phyloP scores from a whole-genome alignment of 2,888 invertebrate species.

The Xylota sylvarum region DNA sequence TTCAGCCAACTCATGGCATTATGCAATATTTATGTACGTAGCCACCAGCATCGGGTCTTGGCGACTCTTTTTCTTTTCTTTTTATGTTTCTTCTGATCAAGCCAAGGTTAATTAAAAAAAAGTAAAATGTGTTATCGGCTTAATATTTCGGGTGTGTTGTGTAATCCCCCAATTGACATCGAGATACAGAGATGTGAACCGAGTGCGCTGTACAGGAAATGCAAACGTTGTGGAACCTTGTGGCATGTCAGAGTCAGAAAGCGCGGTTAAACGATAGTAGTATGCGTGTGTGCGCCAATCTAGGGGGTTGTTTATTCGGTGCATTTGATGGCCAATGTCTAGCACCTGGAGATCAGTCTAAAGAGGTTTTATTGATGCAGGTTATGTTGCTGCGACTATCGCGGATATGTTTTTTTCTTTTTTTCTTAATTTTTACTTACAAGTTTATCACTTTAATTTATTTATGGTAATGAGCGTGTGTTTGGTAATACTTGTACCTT shows the following conservation, averaged over 20 bases:
- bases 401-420: constrained; percentile 37
- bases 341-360: background rate
- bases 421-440: no score
- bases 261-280: background rate
- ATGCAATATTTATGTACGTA: constrained; percentile 52
- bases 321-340: constrained; percentile 39
- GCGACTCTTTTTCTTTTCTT: constrained; percentile 24
- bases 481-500: constrained; percentile 32
- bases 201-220: constrained; percentile 8
- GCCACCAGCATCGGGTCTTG: constrained; percentile 32
- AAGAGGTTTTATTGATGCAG: background rate
- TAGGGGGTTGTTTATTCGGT: constrained; percentile 9
- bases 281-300: constrained; percentile 6
- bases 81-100: constrained; percentile 40
- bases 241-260: background rate
- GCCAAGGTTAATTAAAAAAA: constrained; percentile 69
- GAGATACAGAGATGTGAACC: background rate
- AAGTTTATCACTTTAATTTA: constrained; percentile 28
- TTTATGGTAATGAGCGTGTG: constrained; percentile 50
- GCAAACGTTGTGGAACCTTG: constrained; percentile 37
- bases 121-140: constrained; percentile 55
- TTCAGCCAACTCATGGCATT: constrained; percentile 31
- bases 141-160: constrained; percentile 39
- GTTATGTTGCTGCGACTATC: background rate
- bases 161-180: constrained; percentile 14